Percentiles rank a stretch among this genome's conserved stretches.
Evolutionary conservation across 2,797 vertebrate species (phyloP).

Genomic region (Limnodromus scolopaceus): DNA sequence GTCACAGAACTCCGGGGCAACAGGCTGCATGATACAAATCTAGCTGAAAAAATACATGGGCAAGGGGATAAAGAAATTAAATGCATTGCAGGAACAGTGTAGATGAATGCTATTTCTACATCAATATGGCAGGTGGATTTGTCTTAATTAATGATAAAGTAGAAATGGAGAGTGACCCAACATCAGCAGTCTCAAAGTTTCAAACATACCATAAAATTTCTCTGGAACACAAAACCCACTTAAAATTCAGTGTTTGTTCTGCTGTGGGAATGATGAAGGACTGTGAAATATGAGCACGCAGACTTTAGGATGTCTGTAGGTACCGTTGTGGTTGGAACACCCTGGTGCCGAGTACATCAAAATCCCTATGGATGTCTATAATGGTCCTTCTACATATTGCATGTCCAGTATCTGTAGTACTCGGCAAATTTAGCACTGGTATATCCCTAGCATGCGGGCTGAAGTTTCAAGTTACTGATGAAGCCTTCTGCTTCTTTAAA

Average conservation of each 20-base stretch:
- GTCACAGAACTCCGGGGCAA: not conserved
- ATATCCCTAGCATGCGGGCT: slow-evolving; percentile 63
- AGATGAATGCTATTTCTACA: not conserved
- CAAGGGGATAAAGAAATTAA: not conserved
- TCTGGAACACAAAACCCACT: not conserved
- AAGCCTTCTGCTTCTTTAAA: slow-evolving; percentile 80
- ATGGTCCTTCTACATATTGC: slow-evolving; percentile 32
- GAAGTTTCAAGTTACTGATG: slow-evolving; percentile 77
- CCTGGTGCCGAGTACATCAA: not conserved
- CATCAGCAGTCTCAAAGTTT: not conserved
- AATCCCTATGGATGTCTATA: slow-evolving; percentile 41
- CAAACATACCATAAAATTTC: not conserved
- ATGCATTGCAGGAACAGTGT: not conserved
- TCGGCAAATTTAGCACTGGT: slow-evolving; percentile 70
- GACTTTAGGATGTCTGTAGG: not conserved
- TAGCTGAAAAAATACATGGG: not conserved
- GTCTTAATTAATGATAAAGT: not conserved
- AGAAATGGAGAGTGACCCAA: not conserved
- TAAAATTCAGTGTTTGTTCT: not conserved
- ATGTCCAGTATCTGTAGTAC: slow-evolving; percentile 33
- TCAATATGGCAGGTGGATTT: not conserved
- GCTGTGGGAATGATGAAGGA: not conserved
- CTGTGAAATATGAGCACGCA: not conserved
- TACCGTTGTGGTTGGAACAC: not conserved
- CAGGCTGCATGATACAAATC: not conserved